Conservation (phyloP, 2,888 invertebrate species). For the Drosophila subsilvestris region DNA sequence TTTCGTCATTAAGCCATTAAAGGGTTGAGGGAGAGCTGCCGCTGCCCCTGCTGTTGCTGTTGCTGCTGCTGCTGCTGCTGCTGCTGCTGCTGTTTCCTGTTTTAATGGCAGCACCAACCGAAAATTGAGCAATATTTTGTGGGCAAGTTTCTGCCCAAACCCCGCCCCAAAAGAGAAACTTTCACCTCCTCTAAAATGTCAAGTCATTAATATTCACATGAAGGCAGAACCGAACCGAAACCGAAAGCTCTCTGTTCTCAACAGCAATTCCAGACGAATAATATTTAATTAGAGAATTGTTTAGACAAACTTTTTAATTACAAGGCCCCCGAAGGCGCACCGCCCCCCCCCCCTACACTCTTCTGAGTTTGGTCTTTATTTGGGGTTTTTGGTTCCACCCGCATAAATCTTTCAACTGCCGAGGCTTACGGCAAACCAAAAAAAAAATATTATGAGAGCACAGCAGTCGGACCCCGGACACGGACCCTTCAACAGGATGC, state of each 20-base stretch:
- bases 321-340: constrained; percentile 29
- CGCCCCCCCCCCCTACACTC: constrained; percentile 10
- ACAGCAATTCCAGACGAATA: constrained; percentile 72
- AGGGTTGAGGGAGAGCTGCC: constrained; percentile 21
- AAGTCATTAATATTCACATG: constrained; percentile 75
- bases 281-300: constrained; percentile 80
- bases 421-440: constrained; percentile 23
- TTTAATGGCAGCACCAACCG: constrained; percentile 53
- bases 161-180: constrained; percentile 40
- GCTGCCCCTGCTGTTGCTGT: no score
- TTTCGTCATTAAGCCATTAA: constrained; percentile 74
- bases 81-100: constrained; percentile 4
- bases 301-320: constrained; percentile 77
- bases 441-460: constrained; percentile 30
- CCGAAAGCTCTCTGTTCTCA: constrained; percentile 24
- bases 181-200: constrained; percentile 54
- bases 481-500: constrained; percentile 15
- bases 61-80: no score
- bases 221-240: constrained; percentile 32
- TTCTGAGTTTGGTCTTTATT: constrained; percentile 1
- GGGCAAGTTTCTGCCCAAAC: constrained; percentile 58
- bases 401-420: constrained; percentile 64
- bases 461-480: constrained; percentile 3
- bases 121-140: constrained; percentile 78
- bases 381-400: constrained; percentile 43